Base-by-base conservation (phyloP, 2,113 vertebrate genomes). In the Pangasianodon gigas region DNA sequence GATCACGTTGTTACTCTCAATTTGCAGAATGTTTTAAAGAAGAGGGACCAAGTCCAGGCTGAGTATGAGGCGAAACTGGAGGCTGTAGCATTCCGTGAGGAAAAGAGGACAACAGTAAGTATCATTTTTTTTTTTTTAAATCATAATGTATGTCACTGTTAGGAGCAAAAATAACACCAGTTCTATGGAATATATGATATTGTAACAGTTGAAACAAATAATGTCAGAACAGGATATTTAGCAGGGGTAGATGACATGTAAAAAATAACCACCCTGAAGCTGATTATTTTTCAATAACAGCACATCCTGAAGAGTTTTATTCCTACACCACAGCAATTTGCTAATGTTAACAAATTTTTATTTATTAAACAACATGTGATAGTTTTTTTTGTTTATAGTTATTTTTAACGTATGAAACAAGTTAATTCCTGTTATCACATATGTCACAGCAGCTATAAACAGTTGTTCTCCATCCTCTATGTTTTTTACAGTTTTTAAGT, bases 21-120 rank as follows among this genome's bases (percentile, higher is more conserved):
- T 89, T 87, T 14, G 0, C 92, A 99, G 98, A 97, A 95, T 26
- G 98, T 99, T 21, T 87, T 99, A 93, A 98, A 97, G 96, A 99
- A 98, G 94, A 96, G 98, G 91, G 98, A 99, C 93, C 98, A 99
- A 90, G 97, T 97, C 87, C 98, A 99, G 95, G 98, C 98, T 0
- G 98, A 99, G 90, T 99, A 99, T 13, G 98, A 99, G 95, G 95
- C 97, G 90, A 98, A 98, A 92, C 94, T 99, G 87, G 98, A 99
- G 95, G 97, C 97, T 3, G 96, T 97, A 87, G 94, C 97, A 54
- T 94, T 98, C 80, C 97, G 96, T 88, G 98, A 96, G 94, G 98
- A 99, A 91, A 98, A 99, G 60, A 97, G 95, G 85, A 97, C 97
- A 79, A 97, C 97, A 90, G 98, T 99, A 92, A 96, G 97, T 26